A percentile compares a stretch with the other conserved stretches of the same genome.
Evolutionary conservation across 1,140 invertebrate genomes (phyloP).

Genomic region (fruit fly (Drosophila melanogaster)): DNA sequence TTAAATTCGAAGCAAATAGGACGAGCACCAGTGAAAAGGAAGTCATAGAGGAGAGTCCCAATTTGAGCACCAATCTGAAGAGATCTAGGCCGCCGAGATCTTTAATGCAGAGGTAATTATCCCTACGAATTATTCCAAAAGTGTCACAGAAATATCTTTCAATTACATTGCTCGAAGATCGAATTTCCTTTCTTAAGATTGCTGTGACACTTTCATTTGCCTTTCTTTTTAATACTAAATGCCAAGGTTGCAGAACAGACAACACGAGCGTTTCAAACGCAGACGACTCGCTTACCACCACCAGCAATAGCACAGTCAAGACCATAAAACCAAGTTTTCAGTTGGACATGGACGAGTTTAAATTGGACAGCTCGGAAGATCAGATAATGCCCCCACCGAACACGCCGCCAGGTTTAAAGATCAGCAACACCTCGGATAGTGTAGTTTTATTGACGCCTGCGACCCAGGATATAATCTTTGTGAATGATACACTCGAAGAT

Average conservation of each 20-base stretch:
- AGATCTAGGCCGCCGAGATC: conserved; percentile 50
- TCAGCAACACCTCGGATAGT: conserved; percentile 46
- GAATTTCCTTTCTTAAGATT: neutral
- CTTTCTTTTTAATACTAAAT: conserved; percentile 16
- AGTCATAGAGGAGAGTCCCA: conserved; percentile 69
- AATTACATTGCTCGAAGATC: neutral
- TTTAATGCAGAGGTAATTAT: conserved; percentile 54
- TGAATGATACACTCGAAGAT: conserved; percentile 62
- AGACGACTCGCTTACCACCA: conserved; percentile 4
- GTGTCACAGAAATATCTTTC: neutral
- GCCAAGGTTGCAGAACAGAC: conserved; percentile 62
- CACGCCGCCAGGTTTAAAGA: conserved; percentile 26
- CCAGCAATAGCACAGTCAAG: conserved; percentile 12
- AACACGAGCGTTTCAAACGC: conserved; percentile 39
- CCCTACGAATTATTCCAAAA: neutral
- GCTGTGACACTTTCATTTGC: neutral
- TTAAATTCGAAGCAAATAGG: conserved; percentile 52
- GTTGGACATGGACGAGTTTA: conserved; percentile 39
- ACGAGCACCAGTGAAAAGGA: conserved; percentile 44
- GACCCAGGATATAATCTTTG: conserved; percentile 75
- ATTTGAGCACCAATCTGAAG: conserved; percentile 40
- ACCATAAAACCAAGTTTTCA: conserved; percentile 41
- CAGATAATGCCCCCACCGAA: conserved; percentile 24
- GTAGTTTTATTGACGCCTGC: conserved; percentile 63
- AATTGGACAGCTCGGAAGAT: neutral